Percentiles rank a stretch among this genome's conserved stretches.
phyloP scores from a whole-genome alignment of 2,888 invertebrate species.

The Sesia apiformis region DNA sequence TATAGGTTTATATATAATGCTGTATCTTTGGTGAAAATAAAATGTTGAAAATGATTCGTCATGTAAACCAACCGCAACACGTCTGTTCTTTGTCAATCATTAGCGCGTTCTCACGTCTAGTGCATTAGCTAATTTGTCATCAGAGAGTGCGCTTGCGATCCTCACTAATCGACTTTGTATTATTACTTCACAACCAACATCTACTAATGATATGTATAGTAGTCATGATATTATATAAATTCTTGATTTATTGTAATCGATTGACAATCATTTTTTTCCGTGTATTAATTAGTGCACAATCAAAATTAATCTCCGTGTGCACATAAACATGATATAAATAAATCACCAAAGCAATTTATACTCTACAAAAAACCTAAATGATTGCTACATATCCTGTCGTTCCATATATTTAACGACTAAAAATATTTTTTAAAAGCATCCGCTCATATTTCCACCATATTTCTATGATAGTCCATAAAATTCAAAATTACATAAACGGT shows the following conservation, averaged over 20 bases:
- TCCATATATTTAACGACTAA: constrained; percentile 15
- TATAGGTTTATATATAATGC: no score
- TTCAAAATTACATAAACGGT: constrained; percentile 44
- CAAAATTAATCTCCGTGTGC: no score
- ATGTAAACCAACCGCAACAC: constrained; percentile 36
- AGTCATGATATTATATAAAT: no score
- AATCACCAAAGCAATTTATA: no score
- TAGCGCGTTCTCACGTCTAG: constrained; percentile 62
- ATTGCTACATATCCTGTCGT: constrained; percentile 2
- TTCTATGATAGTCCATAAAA: constrained; percentile 45
- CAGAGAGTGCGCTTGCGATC: constrained; percentile 21
- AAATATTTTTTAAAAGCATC: constrained; percentile 16
- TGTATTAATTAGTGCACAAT: no score
- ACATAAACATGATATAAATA: no score
- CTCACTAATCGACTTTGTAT: constrained; percentile 29
- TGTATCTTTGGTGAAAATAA: not conserved
- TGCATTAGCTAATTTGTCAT: constrained; percentile 64
- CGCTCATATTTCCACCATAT: constrained; percentile 25
- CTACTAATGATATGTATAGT: no score
- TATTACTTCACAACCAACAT: no score
- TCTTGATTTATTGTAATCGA: no score
- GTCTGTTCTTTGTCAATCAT: constrained; percentile 39
- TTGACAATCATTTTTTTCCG: no score
- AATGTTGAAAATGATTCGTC: constrained; percentile 12
- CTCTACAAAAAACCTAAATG: no score